Evolutionary conservation across 1,140 invertebrate species (phyloP), one percentile per base, ranked within the genome.

Genomic region (Acromyrmex heyeri): DNA sequence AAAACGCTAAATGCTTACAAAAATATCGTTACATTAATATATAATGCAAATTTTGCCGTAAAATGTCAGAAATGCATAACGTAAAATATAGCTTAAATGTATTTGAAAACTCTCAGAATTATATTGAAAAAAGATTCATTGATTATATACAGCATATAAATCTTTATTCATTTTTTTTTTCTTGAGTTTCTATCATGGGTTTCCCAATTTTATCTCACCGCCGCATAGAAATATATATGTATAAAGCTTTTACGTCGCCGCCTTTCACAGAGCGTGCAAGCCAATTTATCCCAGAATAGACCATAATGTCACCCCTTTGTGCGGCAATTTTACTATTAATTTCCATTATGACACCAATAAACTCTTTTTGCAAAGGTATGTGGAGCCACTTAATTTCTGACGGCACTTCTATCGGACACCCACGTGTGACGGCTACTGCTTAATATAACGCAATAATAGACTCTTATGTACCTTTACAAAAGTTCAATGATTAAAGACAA

Each of bases 271-370:
- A 57, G 44, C 8, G 53, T 57, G 48, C 44, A 44, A 62, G 77
- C 62, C 88, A 89, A 90, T 90, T 90, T 89, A 90, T 90, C 78
- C 16, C 34, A 55, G 72, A 89, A 70, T 78, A 76, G 70, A 65
- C 87, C 85, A 89, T 90, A 90, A 89, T 87, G 85, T 44, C 50
- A 77, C 57, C 69, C 77, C 87, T 90, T 90, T 89, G 87, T 82
- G n/a, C 62, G 53, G 27, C 85, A 87, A 90, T 90, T 90, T 90
- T 89, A 89, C 85, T 89, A 89, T 87, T 90, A 90, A 90, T 90
- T 82, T 86, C 77, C 83, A 90, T 90, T 82, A 89, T 77, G 77
- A 21, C 65, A 67, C 65, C 70, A 82, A 90, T 89, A 82, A 89
- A 82, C 76, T 87, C 48, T 87, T 89, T 83, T 76, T 73, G 34